Evolutionary conservation across 2,888 invertebrate species (phyloP).

Genomic region (Mythimna loreyi): DNA sequence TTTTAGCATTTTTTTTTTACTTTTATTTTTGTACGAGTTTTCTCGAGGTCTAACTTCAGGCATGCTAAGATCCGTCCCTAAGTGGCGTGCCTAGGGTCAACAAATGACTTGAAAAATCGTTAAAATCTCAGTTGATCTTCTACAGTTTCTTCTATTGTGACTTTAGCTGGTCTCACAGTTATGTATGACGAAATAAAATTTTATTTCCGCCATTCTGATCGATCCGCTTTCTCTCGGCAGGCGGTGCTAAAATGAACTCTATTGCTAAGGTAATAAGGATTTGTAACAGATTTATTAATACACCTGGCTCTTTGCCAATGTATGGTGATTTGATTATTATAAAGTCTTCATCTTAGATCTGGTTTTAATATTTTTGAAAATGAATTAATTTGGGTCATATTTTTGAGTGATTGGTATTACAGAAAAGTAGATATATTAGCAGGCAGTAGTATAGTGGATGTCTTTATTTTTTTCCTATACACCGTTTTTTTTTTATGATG

Average conservation of each 20-base stretch:
- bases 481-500: no score
- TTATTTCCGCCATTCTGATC: slow-evolving; percentile 61
- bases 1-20: no score
- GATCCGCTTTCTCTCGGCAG: slow-evolving; percentile 61
- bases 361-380: slow-evolving; percentile 41
- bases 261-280: slow-evolving; percentile 13
- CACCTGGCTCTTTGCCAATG: slow-evolving; percentile 57
- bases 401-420: background rate
- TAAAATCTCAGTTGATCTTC: slow-evolving; percentile 25
- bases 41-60: no score
- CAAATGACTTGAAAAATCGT: background rate
- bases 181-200: slow-evolving; percentile 62
- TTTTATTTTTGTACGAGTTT: no score
- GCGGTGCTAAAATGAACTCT: slow-evolving; percentile 35
- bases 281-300: slow-evolving; percentile 15
- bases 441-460: no score
- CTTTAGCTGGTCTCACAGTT: slow-evolving; percentile 35
- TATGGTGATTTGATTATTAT: slow-evolving; percentile 50
- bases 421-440: no score
- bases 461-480: no score
- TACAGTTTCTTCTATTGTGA: slow-evolving; percentile 15
- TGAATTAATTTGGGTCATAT: background rate
- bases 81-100: no score
- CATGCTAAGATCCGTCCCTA: no score
- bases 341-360: slow-evolving; percentile 50